These are phyloP conservation scores for Pelobates fuscus DNA, from an alignment of 2,113 vertebrate species.

Conservation along the genomic window DNA sequence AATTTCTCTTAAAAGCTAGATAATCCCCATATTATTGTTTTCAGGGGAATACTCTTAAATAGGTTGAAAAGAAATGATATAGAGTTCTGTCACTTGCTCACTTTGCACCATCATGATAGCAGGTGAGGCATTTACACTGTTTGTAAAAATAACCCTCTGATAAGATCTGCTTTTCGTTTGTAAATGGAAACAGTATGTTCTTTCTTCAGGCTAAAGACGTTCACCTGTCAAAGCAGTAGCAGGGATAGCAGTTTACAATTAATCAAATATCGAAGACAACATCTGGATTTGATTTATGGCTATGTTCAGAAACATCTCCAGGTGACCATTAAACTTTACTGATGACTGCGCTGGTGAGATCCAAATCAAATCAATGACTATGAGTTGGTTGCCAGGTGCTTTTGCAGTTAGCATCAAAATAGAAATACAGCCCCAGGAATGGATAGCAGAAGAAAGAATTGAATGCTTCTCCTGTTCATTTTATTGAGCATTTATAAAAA, in stretches of 20 bases:
- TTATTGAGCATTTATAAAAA: neutral
- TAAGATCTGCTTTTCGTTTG: constrained; percentile 38
- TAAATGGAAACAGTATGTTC: constrained; percentile 40
- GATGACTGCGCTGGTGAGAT: constrained; percentile 30
- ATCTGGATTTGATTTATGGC: constrained; percentile 46
- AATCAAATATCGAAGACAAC: constrained; percentile 47
- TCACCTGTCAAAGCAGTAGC: constrained; percentile 32
- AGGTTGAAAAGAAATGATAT: neutral
- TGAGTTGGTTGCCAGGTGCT: neutral
- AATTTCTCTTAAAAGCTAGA: neutral
- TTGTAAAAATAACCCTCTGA: constrained; percentile 28
- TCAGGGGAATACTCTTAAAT: constrained; percentile 11
- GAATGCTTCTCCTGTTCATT: neutral
- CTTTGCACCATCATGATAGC: constrained; percentile 2
- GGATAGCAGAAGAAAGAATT: constrained; percentile 3
- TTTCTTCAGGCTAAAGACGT: constrained; percentile 39
- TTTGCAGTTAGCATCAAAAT: constrained; percentile 23
- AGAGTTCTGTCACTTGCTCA: constrained; percentile 14
- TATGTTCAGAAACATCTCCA: constrained; percentile 42
- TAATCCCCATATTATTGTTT: neutral
- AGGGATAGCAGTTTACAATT: constrained; percentile 28
- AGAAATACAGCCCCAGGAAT: constrained; percentile 2
- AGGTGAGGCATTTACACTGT: constrained; percentile 18
- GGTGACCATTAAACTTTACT: constrained; percentile 48
- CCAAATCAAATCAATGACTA: constrained; percentile 44